Base-by-base conservation (phyloP, 2,113 vertebrate species). In the Catagonus wagneri region DNA sequence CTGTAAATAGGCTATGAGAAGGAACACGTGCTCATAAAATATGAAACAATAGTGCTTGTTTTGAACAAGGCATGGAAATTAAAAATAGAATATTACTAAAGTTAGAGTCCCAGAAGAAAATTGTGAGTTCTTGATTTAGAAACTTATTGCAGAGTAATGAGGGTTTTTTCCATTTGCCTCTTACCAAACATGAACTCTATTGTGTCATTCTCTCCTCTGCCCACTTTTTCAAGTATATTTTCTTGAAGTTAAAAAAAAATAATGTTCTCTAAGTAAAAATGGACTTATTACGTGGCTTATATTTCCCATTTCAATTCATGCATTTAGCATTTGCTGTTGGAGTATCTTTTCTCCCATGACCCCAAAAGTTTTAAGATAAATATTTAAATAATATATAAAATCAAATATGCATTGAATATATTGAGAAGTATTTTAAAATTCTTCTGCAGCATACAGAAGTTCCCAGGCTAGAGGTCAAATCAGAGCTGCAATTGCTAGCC, bases 71-170 rank as follows among this genome's bases (percentile, higher is more conserved):
- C 27, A 75, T 65, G 69, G 83, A 34, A 80, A 91, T 95, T 93
- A 96, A 93, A 50, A 94, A 78, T 93, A 76, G 84, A 97, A 94
- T 94, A 66, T 89, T 94, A 29, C 94, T 96, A 96, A 93, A 96
- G 92, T 98, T 97, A 91, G 91, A 96, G 95, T 80, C 65, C 52
- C 52, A 86, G 56, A 83, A 92, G 83, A 96, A 97, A 95, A 83
- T 39, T 71, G 29, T 66, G 85, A 79, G n/a, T 76, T 96, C 93
- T 85, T 95, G 79, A 97, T 96, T 96, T 97, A 95, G 93, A 97
- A 95, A 75, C 19, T 32, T 88, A 90, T 16, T 95, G 81, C 56
- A 89, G 61, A 65, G 19, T 68, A 92, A 56, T 85, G 69, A 78
- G 29, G 19, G 1, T 0, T 2, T 86, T 94, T 75, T 20, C 50